Evolutionary conservation across 2,888 invertebrate species (phyloP), one percentile per base, ranked within the genome.

Genomic region (Hirudinaria manillensis): DNA sequence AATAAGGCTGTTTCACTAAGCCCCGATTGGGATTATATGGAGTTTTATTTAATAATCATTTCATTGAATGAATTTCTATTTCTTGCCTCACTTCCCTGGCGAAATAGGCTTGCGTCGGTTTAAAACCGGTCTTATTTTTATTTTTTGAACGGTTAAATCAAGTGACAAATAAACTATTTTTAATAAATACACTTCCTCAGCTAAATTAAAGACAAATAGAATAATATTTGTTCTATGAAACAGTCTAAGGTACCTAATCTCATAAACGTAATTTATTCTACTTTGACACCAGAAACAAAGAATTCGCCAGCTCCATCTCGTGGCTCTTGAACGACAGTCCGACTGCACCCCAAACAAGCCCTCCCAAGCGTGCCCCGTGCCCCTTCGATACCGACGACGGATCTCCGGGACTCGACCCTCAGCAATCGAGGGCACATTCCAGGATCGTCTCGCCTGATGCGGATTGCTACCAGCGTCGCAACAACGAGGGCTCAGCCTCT

Each of bases 291-390:
- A 71, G 71, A 32, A 51, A 29, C 71, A 71, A 32, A n/a, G 71
- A 71, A 51, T 51, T 71, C 21, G 29, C 38, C 55, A 51, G 71
- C 29, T 71, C 71, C 4, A 71, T 71, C 16, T 29, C 51, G 6
- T 71, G 71, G 71, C 55, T 71, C 6, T 51, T 71, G 29, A 71
- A 38, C 55, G 51, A 53, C 32, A 27, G 51, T 51, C 29, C 21
- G 21, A 45, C n/a, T 24, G 27, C 51, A 6, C 29, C 16, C 71
- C 24, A 21, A 24, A 71, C 51, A 16, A 56, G 21, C 21, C 27
- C 27, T 56, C 27, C 56, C 13, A 27, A 24, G 13, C 21, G 56
- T 56, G n/a, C 56, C 36, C 36, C 36, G 10, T 36, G 36, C 36
- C 36, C 36, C 36, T 36, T 36, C 36, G 36, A 36, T 10, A 36